Conservation (phyloP, 2,797 vertebrate genomes). For the Thunnus albacares region DNA sequence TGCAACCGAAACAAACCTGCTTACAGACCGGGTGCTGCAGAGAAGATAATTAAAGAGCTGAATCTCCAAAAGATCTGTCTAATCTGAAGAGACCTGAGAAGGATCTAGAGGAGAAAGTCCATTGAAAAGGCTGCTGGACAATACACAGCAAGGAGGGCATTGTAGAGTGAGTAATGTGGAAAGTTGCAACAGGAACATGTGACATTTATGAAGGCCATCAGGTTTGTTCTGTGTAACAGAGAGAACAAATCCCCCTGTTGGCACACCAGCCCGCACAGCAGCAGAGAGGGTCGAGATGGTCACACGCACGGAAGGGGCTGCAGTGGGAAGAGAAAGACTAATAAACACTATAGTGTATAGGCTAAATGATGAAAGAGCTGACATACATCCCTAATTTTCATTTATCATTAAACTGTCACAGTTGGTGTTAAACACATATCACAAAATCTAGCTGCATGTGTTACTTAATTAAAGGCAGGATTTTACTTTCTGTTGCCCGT, state of each 20-base stretch:
- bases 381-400: not conserved
- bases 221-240: not conserved
- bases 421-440: not conserved
- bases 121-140: not conserved
- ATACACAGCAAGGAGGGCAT: not conserved
- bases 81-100: not conserved
- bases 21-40: not conserved
- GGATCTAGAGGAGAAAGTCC: not conserved
- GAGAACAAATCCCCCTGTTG: not conserved
- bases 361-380: not conserved
- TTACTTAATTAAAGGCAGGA: not conserved
- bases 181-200: conserved; percentile 14
- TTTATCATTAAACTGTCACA: not conserved
- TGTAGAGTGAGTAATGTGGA: not conserved
- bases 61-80: not conserved
- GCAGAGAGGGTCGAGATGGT: conserved; percentile 9
- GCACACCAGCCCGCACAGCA: not conserved
- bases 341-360: not conserved
- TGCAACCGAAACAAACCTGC: not conserved
- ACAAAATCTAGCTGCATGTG: not conserved
- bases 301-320: not conserved
- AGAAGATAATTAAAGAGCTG: not conserved
- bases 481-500: not conserved
- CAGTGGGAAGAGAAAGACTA: not conserved
- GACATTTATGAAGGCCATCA: conserved; percentile 29